These are phyloP conservation scores for Pheosia gnoma DNA, from an alignment of 2,888 invertebrate genomes.

Conservation along the genomic window DNA sequence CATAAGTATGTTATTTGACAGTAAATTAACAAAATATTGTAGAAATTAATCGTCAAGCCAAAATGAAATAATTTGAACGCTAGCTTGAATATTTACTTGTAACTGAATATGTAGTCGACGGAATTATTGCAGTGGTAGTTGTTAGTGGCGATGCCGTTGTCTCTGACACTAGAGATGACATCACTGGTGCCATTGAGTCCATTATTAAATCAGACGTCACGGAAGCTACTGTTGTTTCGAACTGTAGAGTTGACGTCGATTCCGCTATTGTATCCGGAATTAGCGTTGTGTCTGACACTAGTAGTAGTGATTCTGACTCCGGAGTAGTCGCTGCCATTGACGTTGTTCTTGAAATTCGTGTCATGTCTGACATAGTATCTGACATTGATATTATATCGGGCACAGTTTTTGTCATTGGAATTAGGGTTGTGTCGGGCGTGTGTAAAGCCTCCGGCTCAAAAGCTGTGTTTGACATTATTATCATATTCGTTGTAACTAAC, in stretches of 20 bases:
- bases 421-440: background rate
- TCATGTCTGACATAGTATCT: background rate
- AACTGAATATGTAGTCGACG: background rate
- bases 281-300: background rate
- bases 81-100: background rate
- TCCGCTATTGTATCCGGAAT: background rate
- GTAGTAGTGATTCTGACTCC: background rate
- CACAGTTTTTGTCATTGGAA: background rate
- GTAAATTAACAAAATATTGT: too few species aligned
- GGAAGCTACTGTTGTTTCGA: background rate
- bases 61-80: too few species aligned
- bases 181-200: background rate
- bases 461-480: background rate
- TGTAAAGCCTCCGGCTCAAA: background rate
- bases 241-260: background rate
- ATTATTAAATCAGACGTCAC: background rate
- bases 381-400: background rate
- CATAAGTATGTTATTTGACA: background rate
- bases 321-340: background rate
- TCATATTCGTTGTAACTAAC: background rate
- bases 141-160: background rate
- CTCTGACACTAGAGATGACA: background rate
- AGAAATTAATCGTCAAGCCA: too few species aligned
- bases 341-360: background rate
- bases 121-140: background rate